Conservation (phyloP, 2,888 invertebrate genomes). For the Amphipyra berbera region DNA sequence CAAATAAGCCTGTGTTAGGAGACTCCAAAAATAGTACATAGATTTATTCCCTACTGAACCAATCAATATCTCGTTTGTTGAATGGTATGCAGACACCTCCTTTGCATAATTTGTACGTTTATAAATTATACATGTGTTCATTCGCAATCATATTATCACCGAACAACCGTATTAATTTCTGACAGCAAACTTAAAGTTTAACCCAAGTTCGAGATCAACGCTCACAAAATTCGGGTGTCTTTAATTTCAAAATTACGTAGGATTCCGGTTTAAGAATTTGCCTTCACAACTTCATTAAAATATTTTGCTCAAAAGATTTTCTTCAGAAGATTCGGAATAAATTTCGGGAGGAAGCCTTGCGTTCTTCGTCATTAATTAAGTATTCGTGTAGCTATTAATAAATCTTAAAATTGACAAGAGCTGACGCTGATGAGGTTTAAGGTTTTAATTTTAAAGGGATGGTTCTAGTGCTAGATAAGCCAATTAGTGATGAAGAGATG, state of each 20-base stretch:
- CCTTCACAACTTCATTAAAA: constrained; percentile 79
- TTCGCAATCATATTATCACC: constrained; percentile 1
- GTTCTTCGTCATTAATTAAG: constrained; percentile 55
- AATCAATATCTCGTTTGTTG: background rate
- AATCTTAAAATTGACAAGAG: constrained; percentile 52
- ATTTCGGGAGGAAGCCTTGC: constrained; percentile 56
- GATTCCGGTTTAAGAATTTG: constrained; percentile 68
- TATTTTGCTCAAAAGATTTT: constrained; percentile 76
- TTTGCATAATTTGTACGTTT: background rate
- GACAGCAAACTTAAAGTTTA: constrained; percentile 25
- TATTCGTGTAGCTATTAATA: constrained; percentile 57
- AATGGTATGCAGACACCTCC: background rate
- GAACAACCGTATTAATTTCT: constrained; percentile 28
- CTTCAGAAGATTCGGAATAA: constrained; percentile 64
- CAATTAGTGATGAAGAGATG: constrained; percentile 4
- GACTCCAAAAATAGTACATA: too few species aligned
- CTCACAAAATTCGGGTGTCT: constrained; percentile 66
- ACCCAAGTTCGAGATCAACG: constrained; percentile 54
- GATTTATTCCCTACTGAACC: background rate
- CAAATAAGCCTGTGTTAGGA: too few species aligned
- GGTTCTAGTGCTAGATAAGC: constrained; percentile 15
- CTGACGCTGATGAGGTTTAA: constrained; percentile 42
- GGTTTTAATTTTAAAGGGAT: constrained; percentile 27
- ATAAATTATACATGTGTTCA: background rate
- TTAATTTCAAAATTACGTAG: constrained; percentile 76